Percentiles rank a stretch among this genome's conserved stretches.
These are phyloP conservation scores for Gonatopus flavifemur DNA, from an alignment of 1,140 invertebrate genomes.

Conservation along the genomic window DNA sequence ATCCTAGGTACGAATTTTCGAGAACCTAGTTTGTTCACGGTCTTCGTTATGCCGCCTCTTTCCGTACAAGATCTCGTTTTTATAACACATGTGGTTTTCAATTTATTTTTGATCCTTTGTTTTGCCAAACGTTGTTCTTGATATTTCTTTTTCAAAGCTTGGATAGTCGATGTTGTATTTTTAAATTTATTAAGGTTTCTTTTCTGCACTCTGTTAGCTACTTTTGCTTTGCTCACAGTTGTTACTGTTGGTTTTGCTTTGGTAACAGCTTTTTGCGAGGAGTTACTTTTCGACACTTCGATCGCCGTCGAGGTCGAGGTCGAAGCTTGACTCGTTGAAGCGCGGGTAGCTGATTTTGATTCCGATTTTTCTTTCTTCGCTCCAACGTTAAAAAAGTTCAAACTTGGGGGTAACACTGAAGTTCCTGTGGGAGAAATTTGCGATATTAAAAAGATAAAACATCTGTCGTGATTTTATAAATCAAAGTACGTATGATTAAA, in stretches of 20 bases:
- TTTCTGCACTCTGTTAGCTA: constrained; percentile 25
- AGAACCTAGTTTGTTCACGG: constrained; percentile 27
- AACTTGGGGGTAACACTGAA: constrained; percentile 69
- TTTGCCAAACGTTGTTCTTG: constrained; percentile 67
- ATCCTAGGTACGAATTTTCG: constrained; percentile 39
- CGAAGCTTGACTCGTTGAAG: constrained; percentile 11
- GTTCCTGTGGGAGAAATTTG: constrained; percentile 59
- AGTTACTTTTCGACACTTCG: constrained; percentile 24
- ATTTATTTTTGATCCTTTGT: constrained; percentile 49
- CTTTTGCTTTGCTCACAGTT: constrained; percentile 32
- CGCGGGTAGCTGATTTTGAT: constrained; percentile 29
- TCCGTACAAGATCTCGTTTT: constrained; percentile 48
- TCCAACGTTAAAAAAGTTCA: constrained; percentile 74
- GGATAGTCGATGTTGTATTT: constrained; percentile 56
- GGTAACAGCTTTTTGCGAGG: constrained; percentile 23
- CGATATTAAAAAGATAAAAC: constrained; percentile 14
- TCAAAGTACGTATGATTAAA: too few species aligned
- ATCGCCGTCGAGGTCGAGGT: constrained; percentile 23
- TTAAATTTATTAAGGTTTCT: constrained; percentile 41
- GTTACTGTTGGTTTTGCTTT: constrained; percentile 33
- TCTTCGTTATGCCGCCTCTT: constrained; percentile 31
- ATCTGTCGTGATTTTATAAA: not conserved
- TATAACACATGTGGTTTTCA: constrained; percentile 47
- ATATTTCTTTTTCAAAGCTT: constrained; percentile 67
- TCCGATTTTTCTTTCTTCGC: constrained; percentile 47